phyloP scores from a whole-genome alignment of 2,113 vertebrate species.

The Leptobrachium ailaonicum region DNA sequence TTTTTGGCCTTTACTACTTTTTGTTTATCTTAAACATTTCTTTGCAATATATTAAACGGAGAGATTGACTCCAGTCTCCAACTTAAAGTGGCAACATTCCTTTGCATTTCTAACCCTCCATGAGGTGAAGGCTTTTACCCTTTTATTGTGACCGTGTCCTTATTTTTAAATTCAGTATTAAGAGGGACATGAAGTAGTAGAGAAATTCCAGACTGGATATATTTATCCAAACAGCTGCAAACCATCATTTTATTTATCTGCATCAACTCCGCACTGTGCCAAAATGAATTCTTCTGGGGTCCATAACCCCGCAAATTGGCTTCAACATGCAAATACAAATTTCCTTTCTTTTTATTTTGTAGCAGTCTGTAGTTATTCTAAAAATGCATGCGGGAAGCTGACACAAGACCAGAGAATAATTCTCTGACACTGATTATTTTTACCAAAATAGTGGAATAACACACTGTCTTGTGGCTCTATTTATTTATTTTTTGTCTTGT shows the following conservation, averaged over 20 bases:
- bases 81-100: too few species aligned
- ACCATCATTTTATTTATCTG: neutral
- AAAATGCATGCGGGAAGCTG: constrained; percentile 36
- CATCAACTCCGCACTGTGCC: constrained; percentile 11
- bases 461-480: neutral
- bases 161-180: too few species aligned
- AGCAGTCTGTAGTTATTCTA: constrained; percentile 39
- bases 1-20: too few species aligned
- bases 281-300: constrained; percentile 45
- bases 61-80: too few species aligned
- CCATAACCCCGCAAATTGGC: constrained; percentile 42
- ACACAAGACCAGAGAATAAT: neutral
- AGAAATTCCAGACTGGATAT: constrained; percentile 3
- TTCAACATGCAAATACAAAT: neutral
- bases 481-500: neutral
- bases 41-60: too few species aligned
- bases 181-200: too few species aligned
- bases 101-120: too few species aligned
- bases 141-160: too few species aligned
- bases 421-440: neutral
- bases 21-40: too few species aligned
- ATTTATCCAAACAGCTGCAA: constrained; percentile 32
- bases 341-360: constrained; percentile 12
- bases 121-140: too few species aligned
- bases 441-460: neutral